Evolutionary conservation across 1,140 invertebrate genomes (phyloP), one percentile per base, ranked within the genome.

Genomic region (Coptotermes formosanus): DNA sequence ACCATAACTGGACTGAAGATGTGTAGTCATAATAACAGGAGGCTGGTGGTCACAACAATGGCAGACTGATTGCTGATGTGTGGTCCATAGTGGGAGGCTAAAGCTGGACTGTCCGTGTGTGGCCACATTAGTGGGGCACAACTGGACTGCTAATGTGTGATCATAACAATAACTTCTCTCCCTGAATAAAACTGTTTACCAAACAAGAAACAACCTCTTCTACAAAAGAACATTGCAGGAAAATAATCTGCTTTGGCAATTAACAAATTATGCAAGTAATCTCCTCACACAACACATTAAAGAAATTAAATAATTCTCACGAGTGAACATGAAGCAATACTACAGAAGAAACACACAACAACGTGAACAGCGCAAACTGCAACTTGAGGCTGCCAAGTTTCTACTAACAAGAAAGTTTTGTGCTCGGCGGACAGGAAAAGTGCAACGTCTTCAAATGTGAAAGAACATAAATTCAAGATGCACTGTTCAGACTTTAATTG

Each of bases 341-440:
- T 55, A 86, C 48, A 86, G 85, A 82, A 86, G 81, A 82, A 52
- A 86, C 85, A 86, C 64, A 84, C 32, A 82, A 43, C 55, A 59
- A 75, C 32, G 25, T 45, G 44, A 19, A 82, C 86, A 84, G 69
- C 25, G 32, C 85, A 25, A 85, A 86, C 85, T 86, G 86, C 86
- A 86, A 85, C 83, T 84, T 81, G 84, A 84, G 83, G 86, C 86
- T 86, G 86, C 86, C 86, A 86, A 86, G 45, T 86, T 85, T 84
- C 83, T 84, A 84, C n/a, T 30, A 84, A 84, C 55, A 59, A 84
- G 69, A 86, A 86, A 52, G 75, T 55, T 86, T 86, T 86, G 86
- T 86, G 85, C 86, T 86, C 82, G 86, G 86, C 86, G 85, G 86
- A 83, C 86, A 86, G 86, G 86, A 85, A 48, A 86, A 69, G 44